phyloP scores from a whole-genome alignment of 1,140 invertebrate species.

The Andricus grossulariae region DNA sequence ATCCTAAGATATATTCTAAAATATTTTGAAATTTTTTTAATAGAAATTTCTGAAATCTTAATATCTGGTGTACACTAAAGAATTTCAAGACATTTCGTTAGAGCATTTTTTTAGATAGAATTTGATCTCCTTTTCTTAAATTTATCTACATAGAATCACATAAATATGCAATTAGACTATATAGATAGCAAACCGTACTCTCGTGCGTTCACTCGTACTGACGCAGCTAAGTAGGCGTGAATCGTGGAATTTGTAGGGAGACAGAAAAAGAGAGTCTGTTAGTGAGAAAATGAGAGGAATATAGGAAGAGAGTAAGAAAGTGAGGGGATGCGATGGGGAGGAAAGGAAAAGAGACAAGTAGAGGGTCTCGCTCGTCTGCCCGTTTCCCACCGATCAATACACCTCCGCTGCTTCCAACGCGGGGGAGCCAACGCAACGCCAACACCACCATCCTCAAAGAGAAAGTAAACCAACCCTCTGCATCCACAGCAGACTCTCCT shows the following conservation, averaged over 20 bases:
- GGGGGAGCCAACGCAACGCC: slow-evolving; percentile 12
- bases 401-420: slow-evolving; percentile 15
- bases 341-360: slow-evolving; percentile 26
- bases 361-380: slow-evolving; percentile 23
- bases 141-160: no score
- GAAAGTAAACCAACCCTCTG: slow-evolving; percentile 11
- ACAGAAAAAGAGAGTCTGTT: slow-evolving; percentile 2
- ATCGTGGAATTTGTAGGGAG: slow-evolving; percentile 8
- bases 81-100: no score
- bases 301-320: not conserved
- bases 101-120: no score
- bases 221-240: slow-evolving; percentile 22
- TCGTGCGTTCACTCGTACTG: not conserved
- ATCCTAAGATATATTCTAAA: no score
- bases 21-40: no score
- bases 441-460: slow-evolving; percentile 26
- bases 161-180: no score
- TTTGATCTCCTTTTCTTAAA: no score
- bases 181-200: no score
- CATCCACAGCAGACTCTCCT: not conserved
- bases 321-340: slow-evolving; percentile 3
- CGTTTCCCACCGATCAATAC: slow-evolving; percentile 24
- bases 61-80: no score
- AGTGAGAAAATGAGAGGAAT: slow-evolving; percentile 11
- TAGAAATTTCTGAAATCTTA: no score